phyloP scores from a whole-genome alignment of 1,140 invertebrate genomes.

The Drosophila funebris region DNA sequence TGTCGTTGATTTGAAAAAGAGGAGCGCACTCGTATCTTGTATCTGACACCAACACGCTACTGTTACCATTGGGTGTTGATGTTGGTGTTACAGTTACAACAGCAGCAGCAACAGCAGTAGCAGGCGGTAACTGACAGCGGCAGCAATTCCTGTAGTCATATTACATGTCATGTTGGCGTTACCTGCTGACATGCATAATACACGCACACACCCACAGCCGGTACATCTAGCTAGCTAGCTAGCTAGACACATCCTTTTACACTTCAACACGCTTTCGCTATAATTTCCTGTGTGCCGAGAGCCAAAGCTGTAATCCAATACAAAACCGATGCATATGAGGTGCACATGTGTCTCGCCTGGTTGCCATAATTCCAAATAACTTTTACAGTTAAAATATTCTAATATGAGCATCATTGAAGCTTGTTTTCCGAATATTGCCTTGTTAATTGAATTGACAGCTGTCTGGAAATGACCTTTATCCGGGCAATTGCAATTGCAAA shows the following conservation, averaged over 20 bases:
- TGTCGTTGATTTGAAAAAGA: conserved; percentile 63
- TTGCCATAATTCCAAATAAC: conserved; percentile 38
- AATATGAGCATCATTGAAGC: conserved; percentile 8
- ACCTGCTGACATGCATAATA: conserved; percentile 22
- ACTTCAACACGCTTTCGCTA: conserved; percentile 75
- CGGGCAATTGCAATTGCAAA: conserved; percentile 28
- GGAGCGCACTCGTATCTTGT: conserved; percentile 39
- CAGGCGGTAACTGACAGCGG: conserved; percentile 18
- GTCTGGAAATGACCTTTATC: conserved; percentile 46
- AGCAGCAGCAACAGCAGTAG: conserved; percentile 27
- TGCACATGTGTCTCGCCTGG: neutral
- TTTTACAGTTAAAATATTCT: conserved; percentile 39
- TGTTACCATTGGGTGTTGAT: conserved; percentile 1
- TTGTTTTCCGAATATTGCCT: conserved; percentile 49
- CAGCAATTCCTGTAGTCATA: conserved; percentile 70
- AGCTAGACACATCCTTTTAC: conserved; percentile 65
- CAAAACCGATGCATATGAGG: conserved; percentile 7
- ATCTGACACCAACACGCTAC: conserved; percentile 64
- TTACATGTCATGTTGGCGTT: conserved; percentile 64
- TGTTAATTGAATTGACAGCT: conserved; percentile 72
- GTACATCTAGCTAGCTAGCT: conserved; percentile 18
- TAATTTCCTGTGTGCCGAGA: conserved; percentile 68
- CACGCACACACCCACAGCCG: conserved; percentile 2
- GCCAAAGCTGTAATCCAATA: conserved; percentile 39
- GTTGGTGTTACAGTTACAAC: neutral